Conservation (phyloP, 2,888 invertebrate genomes). For the Cremastobaeus sp. region DNA sequence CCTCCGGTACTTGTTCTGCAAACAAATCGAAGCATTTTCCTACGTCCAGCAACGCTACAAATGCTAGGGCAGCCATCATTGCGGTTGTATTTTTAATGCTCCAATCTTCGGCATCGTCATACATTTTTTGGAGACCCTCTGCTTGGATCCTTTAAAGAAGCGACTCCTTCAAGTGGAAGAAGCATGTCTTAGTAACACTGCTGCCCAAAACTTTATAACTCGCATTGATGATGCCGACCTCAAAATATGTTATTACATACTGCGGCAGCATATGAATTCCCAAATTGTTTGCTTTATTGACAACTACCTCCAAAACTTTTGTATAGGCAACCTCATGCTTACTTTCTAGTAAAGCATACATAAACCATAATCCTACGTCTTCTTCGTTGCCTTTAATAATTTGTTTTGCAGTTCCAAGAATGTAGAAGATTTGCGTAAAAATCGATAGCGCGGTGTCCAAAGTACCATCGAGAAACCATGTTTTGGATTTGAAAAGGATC, state of each 20-base stretch:
- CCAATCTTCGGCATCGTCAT: background rate
- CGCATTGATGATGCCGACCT: background rate
- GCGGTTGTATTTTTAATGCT: background rate
- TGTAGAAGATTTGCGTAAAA: slow-evolving; percentile 21
- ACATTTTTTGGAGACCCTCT: background rate
- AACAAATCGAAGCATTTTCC: background rate
- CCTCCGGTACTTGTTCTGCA: background rate
- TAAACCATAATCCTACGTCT: slow-evolving; percentile 21
- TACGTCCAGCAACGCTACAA: background rate
- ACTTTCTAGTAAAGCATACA: slow-evolving; percentile 28
- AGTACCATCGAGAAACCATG: slow-evolving; percentile 32
- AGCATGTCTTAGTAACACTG: background rate
- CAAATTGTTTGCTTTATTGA: background rate
- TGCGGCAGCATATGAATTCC: background rate
- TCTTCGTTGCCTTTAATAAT: background rate
- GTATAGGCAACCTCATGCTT: slow-evolving; percentile 7
- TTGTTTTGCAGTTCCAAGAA: slow-evolving; percentile 10
- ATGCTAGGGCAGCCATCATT: background rate
- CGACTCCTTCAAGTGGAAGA: background rate
- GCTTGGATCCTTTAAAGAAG: background rate
- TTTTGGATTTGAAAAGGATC: slow-evolving; percentile 1
- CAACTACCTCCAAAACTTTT: background rate
- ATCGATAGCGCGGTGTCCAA: slow-evolving; percentile 26
- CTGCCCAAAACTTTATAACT: background rate
- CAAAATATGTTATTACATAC: background rate